A percentile compares a stretch with the other conserved stretches of the same genome.
Conservation (phyloP, 1,140 invertebrate genomes). For the Pseudobourletiella spinata region DNA sequence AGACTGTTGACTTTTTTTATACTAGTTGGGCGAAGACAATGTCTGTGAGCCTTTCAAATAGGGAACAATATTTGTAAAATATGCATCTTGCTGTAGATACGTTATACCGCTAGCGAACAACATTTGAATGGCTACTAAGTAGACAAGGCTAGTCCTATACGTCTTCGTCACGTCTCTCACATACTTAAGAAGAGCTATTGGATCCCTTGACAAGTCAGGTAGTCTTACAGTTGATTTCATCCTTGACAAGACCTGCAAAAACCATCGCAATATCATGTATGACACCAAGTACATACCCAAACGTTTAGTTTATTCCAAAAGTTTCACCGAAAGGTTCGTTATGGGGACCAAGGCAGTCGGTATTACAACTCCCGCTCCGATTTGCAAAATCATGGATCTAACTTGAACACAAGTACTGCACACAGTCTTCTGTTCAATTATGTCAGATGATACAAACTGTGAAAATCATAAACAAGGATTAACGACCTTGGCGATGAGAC, state of each 20-base stretch:
- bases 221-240: constrained; percentile 11
- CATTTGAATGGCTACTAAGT: constrained; percentile 7
- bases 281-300: too few relatives aligned
- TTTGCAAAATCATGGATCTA: constrained; percentile 40
- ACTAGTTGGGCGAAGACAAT: not conserved
- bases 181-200: constrained; percentile 13
- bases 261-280: not conserved
- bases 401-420: constrained; percentile 47
- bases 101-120: constrained; percentile 24
- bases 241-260: constrained; percentile 15
- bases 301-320: not conserved
- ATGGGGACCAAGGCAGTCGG: constrained; percentile 44
- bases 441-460: constrained; percentile 43
- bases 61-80: not conserved
- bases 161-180: constrained; percentile 8
- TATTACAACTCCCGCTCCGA: constrained; percentile 39
- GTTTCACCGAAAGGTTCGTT: constrained; percentile 44
- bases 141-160: not conserved
- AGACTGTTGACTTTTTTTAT: not conserved
- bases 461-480: constrained; percentile 18
- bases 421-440: constrained; percentile 38
- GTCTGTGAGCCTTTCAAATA: not conserved
- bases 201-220: constrained; percentile 21
- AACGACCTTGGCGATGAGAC: not conserved
- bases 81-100: constrained; percentile 16